A percentile compares a stretch with the other conserved stretches of the same genome.
Evolutionary conservation across 1,140 invertebrate species (phyloP).

Genomic region (Oryzaephilus surinamensis): DNA sequence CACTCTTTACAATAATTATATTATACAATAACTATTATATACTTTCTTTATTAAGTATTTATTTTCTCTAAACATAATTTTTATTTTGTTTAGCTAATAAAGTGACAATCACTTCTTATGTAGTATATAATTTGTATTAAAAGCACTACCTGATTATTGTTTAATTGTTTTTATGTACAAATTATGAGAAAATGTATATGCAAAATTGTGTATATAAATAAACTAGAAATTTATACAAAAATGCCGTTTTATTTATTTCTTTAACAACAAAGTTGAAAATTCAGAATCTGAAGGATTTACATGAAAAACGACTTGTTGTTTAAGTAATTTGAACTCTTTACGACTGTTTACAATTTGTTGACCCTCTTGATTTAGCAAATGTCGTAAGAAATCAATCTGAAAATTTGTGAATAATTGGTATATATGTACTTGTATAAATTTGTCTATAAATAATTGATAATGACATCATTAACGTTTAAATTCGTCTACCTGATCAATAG

Average conservation of each 20-base stretch:
- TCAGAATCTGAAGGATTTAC: conserved; percentile 26
- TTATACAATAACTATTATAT: no score
- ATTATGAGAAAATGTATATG: conserved; percentile 14
- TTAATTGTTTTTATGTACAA: conserved; percentile 18
- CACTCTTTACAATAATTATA: no score
- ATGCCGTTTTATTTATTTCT: conserved; percentile 1
- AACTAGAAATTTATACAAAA: conserved; percentile 11
- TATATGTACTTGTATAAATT: not conserved
- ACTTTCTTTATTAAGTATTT: no score
- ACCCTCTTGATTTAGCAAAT: conserved; percentile 25
- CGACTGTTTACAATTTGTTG: conserved; percentile 30
- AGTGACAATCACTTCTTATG: conserved; percentile 20
- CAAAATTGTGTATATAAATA: conserved; percentile 16
- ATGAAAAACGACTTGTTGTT: conserved; percentile 24
- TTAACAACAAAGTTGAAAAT: conserved; percentile 25
- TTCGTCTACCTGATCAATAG: conserved; percentile 28
- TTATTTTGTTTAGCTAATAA: conserved; percentile 7
- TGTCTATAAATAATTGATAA: not conserved
- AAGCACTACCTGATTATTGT: conserved; percentile 19
- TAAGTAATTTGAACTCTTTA: conserved; percentile 15
- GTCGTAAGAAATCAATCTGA: conserved; percentile 28
- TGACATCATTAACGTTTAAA: no score
- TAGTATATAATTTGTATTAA: conserved; percentile 18
- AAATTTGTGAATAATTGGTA: conserved; percentile 9
- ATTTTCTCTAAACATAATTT: conserved; percentile 3